Evolutionary conservation across 1,140 invertebrate genomes (phyloP).

Genomic region (Apis florea): DNA sequence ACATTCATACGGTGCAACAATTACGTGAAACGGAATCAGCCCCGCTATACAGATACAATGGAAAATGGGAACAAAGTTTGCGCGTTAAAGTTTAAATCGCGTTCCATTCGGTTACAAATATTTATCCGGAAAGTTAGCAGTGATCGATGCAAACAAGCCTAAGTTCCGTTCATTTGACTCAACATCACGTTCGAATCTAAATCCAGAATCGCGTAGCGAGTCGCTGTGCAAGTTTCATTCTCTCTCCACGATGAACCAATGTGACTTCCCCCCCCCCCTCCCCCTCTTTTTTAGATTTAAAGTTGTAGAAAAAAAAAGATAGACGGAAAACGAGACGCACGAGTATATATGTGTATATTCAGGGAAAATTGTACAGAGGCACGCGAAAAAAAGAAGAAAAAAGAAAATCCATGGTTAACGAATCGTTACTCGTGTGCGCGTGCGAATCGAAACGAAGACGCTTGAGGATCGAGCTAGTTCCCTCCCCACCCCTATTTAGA

Average conservation of each 20-base stretch:
- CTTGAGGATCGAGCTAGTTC: constrained; percentile 2
- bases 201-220: background rate
- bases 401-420: constrained; percentile 22
- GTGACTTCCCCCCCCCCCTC: too few relatives aligned
- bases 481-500: background rate
- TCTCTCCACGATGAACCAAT: too few relatives aligned
- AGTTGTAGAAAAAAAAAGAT: too few relatives aligned
- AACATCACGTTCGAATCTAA: background rate
- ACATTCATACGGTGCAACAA: background rate
- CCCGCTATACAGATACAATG: too few relatives aligned
- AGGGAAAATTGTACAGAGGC: too few relatives aligned
- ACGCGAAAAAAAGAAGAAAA: too few relatives aligned
- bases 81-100: background rate
- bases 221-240: background rate
- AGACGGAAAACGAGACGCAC: too few relatives aligned
- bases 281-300: too few relatives aligned
- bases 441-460: constrained; percentile 1
- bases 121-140: background rate
- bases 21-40: background rate
- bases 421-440: constrained; percentile 11
- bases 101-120: background rate
- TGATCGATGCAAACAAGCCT: background rate
- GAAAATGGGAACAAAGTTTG: background rate
- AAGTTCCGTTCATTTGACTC: background rate
- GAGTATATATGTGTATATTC: too few relatives aligned